Evolutionary conservation across 2,113 vertebrate genomes (phyloP), one percentile per base, ranked within the genome.

Genomic region (Cinclus cinclus): DNA sequence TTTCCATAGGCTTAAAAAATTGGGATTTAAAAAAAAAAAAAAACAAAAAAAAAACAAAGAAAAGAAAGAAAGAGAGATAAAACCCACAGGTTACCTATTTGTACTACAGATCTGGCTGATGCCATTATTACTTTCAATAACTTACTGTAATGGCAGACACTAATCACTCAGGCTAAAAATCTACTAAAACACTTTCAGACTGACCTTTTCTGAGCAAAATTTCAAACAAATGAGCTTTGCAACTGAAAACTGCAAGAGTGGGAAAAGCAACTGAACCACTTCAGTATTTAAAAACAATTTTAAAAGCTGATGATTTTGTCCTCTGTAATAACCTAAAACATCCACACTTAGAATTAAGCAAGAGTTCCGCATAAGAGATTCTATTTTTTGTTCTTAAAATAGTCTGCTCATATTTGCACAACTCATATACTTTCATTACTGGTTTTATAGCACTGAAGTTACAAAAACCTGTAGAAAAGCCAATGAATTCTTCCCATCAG

Each of bases 1-100:
- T 99, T 99, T 86, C 99, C 99, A 30, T 99, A 99, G 19, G 99
- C 99, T 99, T 97, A 58, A 93, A 62, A 83, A 79, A 35, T 14
- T 13, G 20, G 37, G 23, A 76, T 37, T 37, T 37, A 37, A 6
- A 52, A n/a, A 44, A 31, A 52, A 22, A 3, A 31, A 37, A 37
- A 37, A 37, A 37, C 35, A 37, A 6, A 52, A n/a, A 44, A 31
- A 52, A 22, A 3, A 31, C 16, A 78, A 69, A 65, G 20, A 33
- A 44, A 69, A 39, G 18, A 58, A 42, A 13, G 8, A 25, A 37
- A 9, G 13, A 80, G 44, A 55, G 19, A 80, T 18, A 50, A 27
- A 56, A 42, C 44, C 7, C 27, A 35, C 30, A 83, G 41, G 67
- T 95, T 85, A 95, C 8, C 30, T 44, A 44, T 31, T 65, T 13